Base-by-base conservation (phyloP, 2,113 vertebrate species). In the Euleptes europaea region DNA sequence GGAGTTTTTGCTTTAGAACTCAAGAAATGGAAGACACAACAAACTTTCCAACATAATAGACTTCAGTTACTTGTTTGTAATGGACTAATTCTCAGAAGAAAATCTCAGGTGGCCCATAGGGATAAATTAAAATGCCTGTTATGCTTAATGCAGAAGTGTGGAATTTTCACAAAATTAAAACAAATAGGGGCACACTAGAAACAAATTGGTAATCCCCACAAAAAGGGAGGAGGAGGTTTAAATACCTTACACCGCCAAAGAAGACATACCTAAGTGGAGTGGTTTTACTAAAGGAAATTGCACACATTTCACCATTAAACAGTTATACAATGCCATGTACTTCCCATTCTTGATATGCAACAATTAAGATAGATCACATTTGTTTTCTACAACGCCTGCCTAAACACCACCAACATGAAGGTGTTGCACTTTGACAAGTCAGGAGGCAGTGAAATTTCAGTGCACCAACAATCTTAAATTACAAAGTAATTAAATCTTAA, bases 381-480 rank as follows among this genome's bases (percentile, higher is more conserved):
- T 80, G 54, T 35, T 80, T 23, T 77, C 82, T 80, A 47, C n/a
- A 76, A 71, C 21, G 89, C 76, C 80, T 84, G 35, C 65, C 88
- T 67, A 73, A 88, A 76, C 42, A 28, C 54, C 0, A 6, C 84
- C 90, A 88, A 89, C 0, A 86, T 77, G 78, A 70, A 88, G 84
- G 88, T 85, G 75, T 40, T 74, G 63, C 35, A 89, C 38, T 67
- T 65, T 54, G 74, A 54, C 8, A 67, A 80, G 82, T 89, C 57
- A 89, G 77, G 92, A 90, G 92, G 47, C 54, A 83, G 0, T 81
- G 84, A 83, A n/a, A 67, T 93, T 94, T 93, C 92, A 86, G 31
- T 49, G 75, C 70, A 73, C 33, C 80, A 79, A 71, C 82, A 87
- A 44, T 80, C 86, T n/a, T 87, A 91, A 90, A 78, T 75, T 81